A percentile compares a stretch with the other conserved stretches of the same genome.
Conservation (phyloP, 2,113 vertebrate species). For the Phycodurus eques region DNA sequence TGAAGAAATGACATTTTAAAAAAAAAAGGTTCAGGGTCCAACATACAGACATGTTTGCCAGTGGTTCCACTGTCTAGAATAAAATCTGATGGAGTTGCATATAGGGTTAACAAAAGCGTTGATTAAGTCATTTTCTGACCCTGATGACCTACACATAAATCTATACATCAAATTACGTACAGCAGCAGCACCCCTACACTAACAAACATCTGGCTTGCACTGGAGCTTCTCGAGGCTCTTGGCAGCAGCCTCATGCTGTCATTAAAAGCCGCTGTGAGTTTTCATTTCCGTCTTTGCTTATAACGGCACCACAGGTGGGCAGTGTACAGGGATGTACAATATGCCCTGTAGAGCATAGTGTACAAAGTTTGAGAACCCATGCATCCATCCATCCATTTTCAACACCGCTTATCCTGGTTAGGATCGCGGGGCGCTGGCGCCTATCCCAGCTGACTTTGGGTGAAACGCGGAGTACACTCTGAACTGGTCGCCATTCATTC, state of each 20-base stretch:
- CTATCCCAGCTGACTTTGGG: no score
- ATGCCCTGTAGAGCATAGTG: neutral
- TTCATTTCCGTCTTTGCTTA: neutral
- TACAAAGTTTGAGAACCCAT: no score
- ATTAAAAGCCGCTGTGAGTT: neutral
- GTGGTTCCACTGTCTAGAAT: neutral
- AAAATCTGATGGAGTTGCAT: neutral
- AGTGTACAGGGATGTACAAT: neutral
- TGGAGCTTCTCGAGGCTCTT: no score
- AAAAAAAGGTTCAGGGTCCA: neutral
- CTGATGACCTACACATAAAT: neutral
- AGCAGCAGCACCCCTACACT: neutral
- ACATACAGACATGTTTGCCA: neutral
- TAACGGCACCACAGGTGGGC: neutral
- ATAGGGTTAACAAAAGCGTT: neutral
- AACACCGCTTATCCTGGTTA: no score
- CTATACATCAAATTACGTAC: neutral
- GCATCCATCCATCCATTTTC: no score
- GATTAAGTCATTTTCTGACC: neutral
- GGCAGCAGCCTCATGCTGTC: no score
- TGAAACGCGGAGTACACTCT: no score
- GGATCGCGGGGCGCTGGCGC: no score
- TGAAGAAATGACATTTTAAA: neutral
- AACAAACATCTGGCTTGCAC: no score
- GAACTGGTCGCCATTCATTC: no score